Percentiles rank a stretch among this genome's conserved stretches.
Conservation (phyloP, 2,113 vertebrate species). For the Pampusana beccarii region DNA sequence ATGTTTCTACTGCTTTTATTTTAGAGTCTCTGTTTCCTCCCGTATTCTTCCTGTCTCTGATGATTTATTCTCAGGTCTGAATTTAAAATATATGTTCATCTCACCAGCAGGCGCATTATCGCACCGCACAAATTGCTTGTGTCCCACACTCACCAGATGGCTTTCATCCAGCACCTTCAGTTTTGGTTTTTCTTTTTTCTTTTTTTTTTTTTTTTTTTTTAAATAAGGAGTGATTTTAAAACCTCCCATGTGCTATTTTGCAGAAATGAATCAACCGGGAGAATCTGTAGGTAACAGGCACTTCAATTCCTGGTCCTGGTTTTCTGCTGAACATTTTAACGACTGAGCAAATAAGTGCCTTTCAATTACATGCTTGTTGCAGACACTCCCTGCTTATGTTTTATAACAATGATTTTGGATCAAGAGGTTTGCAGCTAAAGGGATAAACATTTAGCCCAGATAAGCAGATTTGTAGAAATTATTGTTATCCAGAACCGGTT, state of each 20-base stretch:
- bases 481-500: constrained; percentile 33
- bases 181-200: too few relatives aligned
- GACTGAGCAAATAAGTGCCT: constrained; percentile 43
- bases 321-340: neutral
- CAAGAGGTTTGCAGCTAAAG: constrained; percentile 48
- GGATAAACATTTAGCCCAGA: constrained; percentile 49
- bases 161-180: neutral
- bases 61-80: neutral
- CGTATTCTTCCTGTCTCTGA: neutral
- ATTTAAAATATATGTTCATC: neutral
- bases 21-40: neutral
- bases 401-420: constrained; percentile 18
- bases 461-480: constrained; percentile 63
- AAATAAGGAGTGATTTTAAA: neutral
- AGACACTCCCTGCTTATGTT: constrained; percentile 16
- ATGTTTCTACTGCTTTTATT: neutral
- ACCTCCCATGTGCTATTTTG: neutral
- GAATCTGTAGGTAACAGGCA: neutral
- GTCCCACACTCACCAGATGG: neutral
- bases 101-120: neutral
- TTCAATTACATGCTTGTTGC: constrained; percentile 42
- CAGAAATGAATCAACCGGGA: neutral
- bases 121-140: neutral
- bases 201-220: too few relatives aligned
- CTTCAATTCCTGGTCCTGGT: neutral